Evolutionary conservation across 2,797 vertebrate genomes (phyloP).

Genomic region (Halcyon leucocephala): DNA sequence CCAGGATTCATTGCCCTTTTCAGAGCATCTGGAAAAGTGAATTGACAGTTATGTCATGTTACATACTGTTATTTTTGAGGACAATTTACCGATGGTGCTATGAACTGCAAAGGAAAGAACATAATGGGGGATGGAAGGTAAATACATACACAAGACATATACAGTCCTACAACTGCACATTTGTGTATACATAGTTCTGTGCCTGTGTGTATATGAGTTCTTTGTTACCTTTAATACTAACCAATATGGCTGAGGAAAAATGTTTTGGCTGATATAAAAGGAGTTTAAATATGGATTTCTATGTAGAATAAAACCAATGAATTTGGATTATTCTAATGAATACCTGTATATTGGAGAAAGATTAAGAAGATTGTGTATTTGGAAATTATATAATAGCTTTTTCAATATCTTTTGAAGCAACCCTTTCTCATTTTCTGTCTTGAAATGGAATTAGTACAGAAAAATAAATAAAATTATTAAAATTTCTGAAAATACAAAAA

Average conservation of each 20-base stretch:
- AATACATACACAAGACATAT: not conserved
- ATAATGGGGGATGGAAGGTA: not conserved
- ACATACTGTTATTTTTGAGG: not conserved
- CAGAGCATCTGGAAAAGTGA: not conserved
- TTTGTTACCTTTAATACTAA: not conserved
- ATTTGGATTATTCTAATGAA: not conserved
- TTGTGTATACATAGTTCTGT: not conserved
- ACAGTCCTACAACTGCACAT: not conserved
- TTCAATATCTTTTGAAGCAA: not conserved
- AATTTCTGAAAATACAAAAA: not conserved
- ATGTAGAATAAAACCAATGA: not conserved
- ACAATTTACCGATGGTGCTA: not conserved
- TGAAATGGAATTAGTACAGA: not conserved
- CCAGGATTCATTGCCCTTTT: constrained; percentile 16
- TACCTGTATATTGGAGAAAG: not conserved
- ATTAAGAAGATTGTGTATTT: not conserved
- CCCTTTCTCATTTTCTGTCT: not conserved
- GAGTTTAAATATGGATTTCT: not conserved
- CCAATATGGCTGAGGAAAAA: not conserved
- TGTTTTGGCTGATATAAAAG: not conserved
- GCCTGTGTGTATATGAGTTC: not conserved
- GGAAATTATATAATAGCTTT: not conserved
- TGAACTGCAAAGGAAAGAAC: not conserved
- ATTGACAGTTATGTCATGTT: not conserved
- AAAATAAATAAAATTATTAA: not conserved